Evolutionary conservation across 1,140 invertebrate genomes (phyloP), one percentile per base, ranked within the genome.

Genomic region (Diorhabda sublineata): DNA sequence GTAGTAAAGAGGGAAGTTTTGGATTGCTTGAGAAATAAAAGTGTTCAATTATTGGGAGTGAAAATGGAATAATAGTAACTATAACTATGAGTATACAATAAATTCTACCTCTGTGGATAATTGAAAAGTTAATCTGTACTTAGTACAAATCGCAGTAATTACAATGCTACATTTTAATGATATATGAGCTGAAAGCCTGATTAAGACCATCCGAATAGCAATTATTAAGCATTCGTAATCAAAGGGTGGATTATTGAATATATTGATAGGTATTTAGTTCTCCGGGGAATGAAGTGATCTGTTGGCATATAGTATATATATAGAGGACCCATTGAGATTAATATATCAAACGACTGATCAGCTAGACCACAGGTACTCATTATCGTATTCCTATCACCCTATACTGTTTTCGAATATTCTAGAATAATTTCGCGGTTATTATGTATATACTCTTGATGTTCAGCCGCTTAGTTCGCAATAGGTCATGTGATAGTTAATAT

Each of bases 171-270:
- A 43, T 42, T 7, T n/a, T 41, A 61, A 43, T 61, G 26, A 61
- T 61, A 42, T 43, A 42, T 9, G 59, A 43, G 42, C 59, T 43
- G n/a, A 42, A 61, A 61, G 2, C 8, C 26, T 61, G 42, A 61
- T 61, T 61, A 61, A 61, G 59, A 42, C 59, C 59, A 26, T 61
- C 11, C 42, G 42, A 61, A 61, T 61, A 61, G 59, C 59, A 42
- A 61, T 61, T 61, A 61, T 61, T 61, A 43, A 61, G 42, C 59
- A 61, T 61, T 41, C 42, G 8, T 61, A 61, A 61, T 43, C 59
- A 43, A 43, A 43, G 42, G 59, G 42, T 9, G 59, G 42, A 9
- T 61, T 61, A 61, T 61, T 61, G 59, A 61, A 61, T 61, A 61
- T 43, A 61, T 61, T 61, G 59, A 61, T 61, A 42, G 42, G 47